A percentile compares a stretch with the other conserved stretches of the same genome.
Conservation (phyloP, 2,797 vertebrate genomes). For the Heteromormyrus szaboi region DNA sequence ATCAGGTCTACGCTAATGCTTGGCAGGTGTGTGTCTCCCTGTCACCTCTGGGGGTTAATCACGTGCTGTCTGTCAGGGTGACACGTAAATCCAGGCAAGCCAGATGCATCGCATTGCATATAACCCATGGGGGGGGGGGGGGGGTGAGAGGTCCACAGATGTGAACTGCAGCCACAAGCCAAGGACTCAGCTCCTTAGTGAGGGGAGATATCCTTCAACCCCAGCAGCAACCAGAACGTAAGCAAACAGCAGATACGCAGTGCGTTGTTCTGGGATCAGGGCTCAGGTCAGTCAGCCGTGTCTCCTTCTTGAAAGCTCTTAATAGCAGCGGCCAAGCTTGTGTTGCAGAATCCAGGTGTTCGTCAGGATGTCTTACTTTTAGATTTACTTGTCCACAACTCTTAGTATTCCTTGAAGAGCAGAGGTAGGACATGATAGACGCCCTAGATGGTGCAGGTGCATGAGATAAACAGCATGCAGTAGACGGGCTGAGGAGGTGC, state of each 20-base stretch:
- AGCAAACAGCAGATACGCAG: not conserved
- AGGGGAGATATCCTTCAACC: not conserved
- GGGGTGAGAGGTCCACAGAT: conserved; percentile 19
- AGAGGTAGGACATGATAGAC: not conserved
- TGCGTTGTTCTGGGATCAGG: not conserved
- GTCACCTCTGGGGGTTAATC: not conserved
- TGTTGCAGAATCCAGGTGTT: not conserved
- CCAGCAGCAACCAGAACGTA: not conserved
- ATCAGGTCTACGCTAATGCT: not conserved
- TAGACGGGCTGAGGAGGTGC: no score
- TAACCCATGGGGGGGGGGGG: not conserved
- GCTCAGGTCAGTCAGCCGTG: not conserved
- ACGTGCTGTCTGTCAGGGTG: not conserved
- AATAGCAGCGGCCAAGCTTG: not conserved
- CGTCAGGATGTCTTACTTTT: not conserved
- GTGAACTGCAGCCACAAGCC: conserved; percentile 12
- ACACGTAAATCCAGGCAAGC: not conserved
- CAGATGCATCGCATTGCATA: not conserved
- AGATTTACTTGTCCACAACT: not conserved
- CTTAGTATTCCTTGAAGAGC: not conserved
- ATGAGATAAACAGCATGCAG: not conserved
- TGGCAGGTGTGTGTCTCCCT: not conserved
- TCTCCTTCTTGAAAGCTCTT: not conserved
- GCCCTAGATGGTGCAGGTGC: not conserved
- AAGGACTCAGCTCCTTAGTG: conserved; percentile 8